Evolutionary conservation across 2,797 vertebrate species (phyloP).

Genomic region (Aeoliscus strigatus): DNA sequence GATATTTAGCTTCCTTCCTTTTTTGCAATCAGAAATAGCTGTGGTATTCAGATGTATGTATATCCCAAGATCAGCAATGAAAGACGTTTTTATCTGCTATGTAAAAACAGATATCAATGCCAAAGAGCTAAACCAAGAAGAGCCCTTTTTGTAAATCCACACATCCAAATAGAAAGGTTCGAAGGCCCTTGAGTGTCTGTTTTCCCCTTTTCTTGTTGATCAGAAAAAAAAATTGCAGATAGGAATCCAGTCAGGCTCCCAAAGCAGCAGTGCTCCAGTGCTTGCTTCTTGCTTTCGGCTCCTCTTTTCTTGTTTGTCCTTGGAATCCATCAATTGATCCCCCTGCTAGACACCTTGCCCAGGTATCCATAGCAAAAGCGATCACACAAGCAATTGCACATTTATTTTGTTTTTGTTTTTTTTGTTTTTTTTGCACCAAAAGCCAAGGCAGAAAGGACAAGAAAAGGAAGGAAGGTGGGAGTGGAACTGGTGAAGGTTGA

Average conservation of each 20-base stretch:
- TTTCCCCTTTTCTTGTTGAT: slow-evolving; percentile 34
- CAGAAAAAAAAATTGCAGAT: slow-evolving; percentile 50
- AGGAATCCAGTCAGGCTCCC: slow-evolving; percentile 76
- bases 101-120: slow-evolving; percentile 64
- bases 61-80: slow-evolving; percentile 68
- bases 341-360: slow-evolving; percentile 67
- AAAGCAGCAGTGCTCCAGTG: slow-evolving; percentile 79
- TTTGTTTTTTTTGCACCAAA: slow-evolving; percentile 39
- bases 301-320: slow-evolving; percentile 82
- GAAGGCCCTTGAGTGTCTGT: slow-evolving; percentile 66
- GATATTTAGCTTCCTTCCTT: slow-evolving; percentile 68
- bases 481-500: slow-evolving; percentile 39
- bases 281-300: slow-evolving; percentile 64
- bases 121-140: slow-evolving; percentile 65
- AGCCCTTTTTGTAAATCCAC: slow-evolving; percentile 77
- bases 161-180: slow-evolving; percentile 67
- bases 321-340: slow-evolving; percentile 81
- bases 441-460: slow-evolving; percentile 35
- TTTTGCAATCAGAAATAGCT: slow-evolving; percentile 70
- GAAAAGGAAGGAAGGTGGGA: slow-evolving; percentile 33
- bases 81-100: slow-evolving; percentile 67
- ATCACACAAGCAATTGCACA: slow-evolving; percentile 46
- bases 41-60: slow-evolving; percentile 65
- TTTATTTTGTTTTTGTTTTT: neutral
- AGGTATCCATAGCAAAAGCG: slow-evolving; percentile 77